These are phyloP conservation scores for Anorthoa munda DNA, from an alignment of 2,888 invertebrate species.

Conservation along the genomic window DNA sequence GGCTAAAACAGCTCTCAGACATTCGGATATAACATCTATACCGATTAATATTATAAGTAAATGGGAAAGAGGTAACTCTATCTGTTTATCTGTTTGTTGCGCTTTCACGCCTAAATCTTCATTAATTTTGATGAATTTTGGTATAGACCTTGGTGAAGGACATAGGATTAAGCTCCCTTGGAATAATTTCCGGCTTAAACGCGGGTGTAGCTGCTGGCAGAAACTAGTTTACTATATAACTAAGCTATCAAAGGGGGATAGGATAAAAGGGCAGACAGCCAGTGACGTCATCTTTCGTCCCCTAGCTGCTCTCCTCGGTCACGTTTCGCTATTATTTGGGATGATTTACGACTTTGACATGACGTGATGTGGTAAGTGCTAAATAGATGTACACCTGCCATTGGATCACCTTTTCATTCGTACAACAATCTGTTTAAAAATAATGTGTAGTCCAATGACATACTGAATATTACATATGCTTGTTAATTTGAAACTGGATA, in stretches of 20 bases:
- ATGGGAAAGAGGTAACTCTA: too few relatives aligned
- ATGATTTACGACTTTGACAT: constrained; percentile 42
- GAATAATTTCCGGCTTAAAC: too few relatives aligned
- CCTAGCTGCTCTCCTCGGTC: constrained; percentile 7
- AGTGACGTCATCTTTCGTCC: constrained; percentile 40
- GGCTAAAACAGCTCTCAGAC: constrained; percentile 7
- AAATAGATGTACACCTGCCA: neutral
- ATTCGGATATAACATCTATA: neutral
- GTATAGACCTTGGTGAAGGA: too few relatives aligned
- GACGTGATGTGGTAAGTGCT: constrained; percentile 18
- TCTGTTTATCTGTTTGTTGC: too few relatives aligned
- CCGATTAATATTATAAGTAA: too few relatives aligned
- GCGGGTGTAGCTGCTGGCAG: too few relatives aligned
- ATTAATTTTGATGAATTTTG: too few relatives aligned
- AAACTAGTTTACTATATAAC: neutral
- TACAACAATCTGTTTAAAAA: neutral
- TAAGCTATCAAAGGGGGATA: neutral
- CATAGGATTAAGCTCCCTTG: too few relatives aligned
- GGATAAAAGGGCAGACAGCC: constrained; percentile 10
- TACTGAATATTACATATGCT: neutral
- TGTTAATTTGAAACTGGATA: neutral
- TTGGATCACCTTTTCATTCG: constrained; percentile 7
- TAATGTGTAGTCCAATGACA: neutral
- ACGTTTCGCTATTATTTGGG: constrained; percentile 16
- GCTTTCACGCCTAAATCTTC: too few relatives aligned